phyloP scores from a whole-genome alignment of 23 tunicate species.

The Oikopleura dioica region DNA sequence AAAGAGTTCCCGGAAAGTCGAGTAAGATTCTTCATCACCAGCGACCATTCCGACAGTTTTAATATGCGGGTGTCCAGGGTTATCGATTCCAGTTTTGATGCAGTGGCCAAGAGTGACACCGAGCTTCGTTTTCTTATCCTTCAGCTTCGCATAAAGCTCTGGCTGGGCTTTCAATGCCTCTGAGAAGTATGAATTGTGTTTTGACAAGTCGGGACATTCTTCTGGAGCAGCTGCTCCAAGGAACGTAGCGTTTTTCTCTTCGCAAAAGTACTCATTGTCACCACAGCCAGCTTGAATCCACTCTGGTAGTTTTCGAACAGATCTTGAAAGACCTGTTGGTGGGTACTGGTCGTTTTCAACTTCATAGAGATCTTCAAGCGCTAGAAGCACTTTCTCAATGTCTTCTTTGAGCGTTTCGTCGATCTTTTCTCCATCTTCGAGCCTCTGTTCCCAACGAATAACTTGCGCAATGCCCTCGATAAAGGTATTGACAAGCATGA shows the following conservation, averaged over 20 bases:
- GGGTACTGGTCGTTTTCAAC: background rate
- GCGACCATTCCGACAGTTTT: constrained; percentile 74
- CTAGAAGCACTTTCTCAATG: background rate
- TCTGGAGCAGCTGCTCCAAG: background rate
- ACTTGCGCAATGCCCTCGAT: constrained; percentile 12
- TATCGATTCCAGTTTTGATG: constrained; percentile 85
- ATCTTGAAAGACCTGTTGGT: background rate
- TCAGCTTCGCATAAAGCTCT: constrained; percentile 22
- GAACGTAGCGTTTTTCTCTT: background rate
- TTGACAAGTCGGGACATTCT: background rate
- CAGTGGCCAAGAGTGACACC: constrained; percentile 79
- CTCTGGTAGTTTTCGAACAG: background rate
- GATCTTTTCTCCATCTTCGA: background rate
- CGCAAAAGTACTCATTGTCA: background rate
- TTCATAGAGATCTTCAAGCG: background rate
- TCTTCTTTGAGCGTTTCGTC: background rate
- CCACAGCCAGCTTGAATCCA: background rate
- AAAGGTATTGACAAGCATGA: constrained; percentile 14
- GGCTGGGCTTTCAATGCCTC: background rate
- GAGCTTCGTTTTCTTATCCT: constrained; percentile 30
- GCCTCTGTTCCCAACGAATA: background rate
- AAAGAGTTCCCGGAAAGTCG: constrained; percentile 61
- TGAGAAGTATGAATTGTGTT: background rate
- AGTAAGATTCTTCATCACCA: constrained; percentile 83
- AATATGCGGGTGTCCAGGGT: constrained; percentile 71